Percentiles rank a stretch among this genome's conserved stretches.
Conservation (phyloP, 2,888 invertebrate genomes). For the Prosapia bicincta region DNA sequence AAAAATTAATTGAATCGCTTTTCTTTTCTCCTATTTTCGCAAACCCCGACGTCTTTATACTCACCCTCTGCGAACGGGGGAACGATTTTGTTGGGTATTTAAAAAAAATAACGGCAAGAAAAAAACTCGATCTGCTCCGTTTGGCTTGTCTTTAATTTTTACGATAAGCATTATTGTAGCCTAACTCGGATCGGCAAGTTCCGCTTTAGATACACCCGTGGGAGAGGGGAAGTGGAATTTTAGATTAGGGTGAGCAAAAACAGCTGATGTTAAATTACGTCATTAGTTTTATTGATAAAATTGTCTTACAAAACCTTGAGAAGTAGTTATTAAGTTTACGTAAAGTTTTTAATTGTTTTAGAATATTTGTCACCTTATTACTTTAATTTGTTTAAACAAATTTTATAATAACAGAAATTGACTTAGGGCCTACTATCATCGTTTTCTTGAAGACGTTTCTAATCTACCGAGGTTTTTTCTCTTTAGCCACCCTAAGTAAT, state of each 20-base stretch:
- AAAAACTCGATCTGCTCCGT: constrained; percentile 33
- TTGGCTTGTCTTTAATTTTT: constrained; percentile 38
- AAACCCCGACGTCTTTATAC: constrained; percentile 30
- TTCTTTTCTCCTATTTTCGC: constrained; percentile 31
- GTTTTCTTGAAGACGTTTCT: no score
- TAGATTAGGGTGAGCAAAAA: not conserved
- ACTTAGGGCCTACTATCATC: no score
- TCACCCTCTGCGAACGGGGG: constrained; percentile 20
- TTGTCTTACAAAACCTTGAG: no score
- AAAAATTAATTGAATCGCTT: constrained; percentile 41
- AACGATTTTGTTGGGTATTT: no score
- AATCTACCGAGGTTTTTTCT: no score
- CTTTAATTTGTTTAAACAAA: no score
- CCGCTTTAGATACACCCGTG: not conserved
- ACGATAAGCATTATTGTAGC: constrained; percentile 30
- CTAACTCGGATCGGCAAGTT: not conserved
- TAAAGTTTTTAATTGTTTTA: no score
- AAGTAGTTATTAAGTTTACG: no score
- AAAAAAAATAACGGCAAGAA: constrained; percentile 7
- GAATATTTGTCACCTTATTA: no score
- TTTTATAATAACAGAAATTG: no score
- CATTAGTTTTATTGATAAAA: not conserved
- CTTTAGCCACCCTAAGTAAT: no score
- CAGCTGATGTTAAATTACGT: not conserved
- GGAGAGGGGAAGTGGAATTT: not conserved